Evolutionary conservation across 2,888 invertebrate species (phyloP).

Genomic region (Idaea biselata): DNA sequence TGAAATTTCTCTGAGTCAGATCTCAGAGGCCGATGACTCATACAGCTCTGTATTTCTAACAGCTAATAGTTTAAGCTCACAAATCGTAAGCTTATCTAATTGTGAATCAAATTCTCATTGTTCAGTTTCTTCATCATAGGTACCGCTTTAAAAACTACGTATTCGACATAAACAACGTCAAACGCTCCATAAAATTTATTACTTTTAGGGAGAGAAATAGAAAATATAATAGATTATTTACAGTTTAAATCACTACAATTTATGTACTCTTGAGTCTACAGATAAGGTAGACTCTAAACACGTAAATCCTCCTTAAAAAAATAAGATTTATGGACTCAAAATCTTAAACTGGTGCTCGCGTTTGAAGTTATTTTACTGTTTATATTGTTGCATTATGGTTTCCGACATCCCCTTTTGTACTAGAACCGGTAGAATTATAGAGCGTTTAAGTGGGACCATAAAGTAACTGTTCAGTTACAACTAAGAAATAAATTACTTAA

Average conservation of each 20-base stretch:
- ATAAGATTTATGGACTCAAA: slow-evolving; percentile 59
- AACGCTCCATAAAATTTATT: slow-evolving; percentile 5
- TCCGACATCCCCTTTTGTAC: slow-evolving; percentile 68
- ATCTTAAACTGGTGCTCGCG: slow-evolving; percentile 58
- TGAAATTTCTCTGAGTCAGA: slow-evolving; percentile 60
- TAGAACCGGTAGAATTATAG: slow-evolving; percentile 72
- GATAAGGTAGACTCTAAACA: slow-evolving; percentile 34
- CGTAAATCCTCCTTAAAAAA: slow-evolving; percentile 44
- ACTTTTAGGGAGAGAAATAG: slow-evolving; percentile 16
- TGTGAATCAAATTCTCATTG: slow-evolving; percentile 28
- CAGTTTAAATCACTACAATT: slow-evolving; percentile 38
- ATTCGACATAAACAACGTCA: neutral
- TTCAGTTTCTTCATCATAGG: slow-evolving; percentile 6
- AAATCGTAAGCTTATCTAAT: slow-evolving; percentile 29
- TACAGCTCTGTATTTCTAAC: slow-evolving; percentile 45
- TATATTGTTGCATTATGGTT: slow-evolving; percentile 66
- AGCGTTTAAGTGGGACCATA: slow-evolving; percentile 75
- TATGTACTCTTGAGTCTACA: slow-evolving; percentile 35
- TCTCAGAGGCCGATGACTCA: slow-evolving; percentile 64
- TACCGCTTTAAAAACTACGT: slow-evolving; percentile 18
- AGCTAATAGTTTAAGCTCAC: slow-evolving; percentile 44
- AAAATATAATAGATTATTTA: slow-evolving; percentile 35
- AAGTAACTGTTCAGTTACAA: slow-evolving; percentile 71
- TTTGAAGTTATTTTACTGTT: slow-evolving; percentile 58
- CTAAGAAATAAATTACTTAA: slow-evolving; percentile 80